Evolutionary conservation across 2,888 invertebrate species (phyloP).

Genomic region (Cosmorhoe ocellata): DNA sequence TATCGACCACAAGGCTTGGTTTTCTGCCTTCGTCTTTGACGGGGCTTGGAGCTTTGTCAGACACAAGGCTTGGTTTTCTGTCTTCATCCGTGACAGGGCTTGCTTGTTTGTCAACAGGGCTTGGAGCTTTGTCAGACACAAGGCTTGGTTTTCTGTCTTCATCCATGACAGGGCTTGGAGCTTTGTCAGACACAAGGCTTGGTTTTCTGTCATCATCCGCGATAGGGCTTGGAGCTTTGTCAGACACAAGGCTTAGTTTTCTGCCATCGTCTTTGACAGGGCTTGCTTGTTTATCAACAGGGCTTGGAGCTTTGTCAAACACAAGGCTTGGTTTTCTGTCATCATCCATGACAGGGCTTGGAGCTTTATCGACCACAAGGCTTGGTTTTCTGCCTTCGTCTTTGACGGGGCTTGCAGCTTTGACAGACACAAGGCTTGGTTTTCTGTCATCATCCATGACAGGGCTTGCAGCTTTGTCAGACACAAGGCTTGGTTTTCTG

Average conservation of each 20-base stretch:
- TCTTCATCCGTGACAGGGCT: neutral
- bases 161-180: constrained; percentile 1
- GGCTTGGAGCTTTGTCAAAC: constrained; percentile 11
- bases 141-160: constrained; percentile 15
- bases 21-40: too few species aligned
- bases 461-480: neutral
- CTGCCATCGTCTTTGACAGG: too few species aligned
- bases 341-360: neutral
- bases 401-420: neutral
- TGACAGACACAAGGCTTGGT: neutral
- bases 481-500: constrained; percentile 12
- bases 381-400: neutral
- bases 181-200: too few species aligned
- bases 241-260: too few species aligned
- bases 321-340: constrained; percentile 1
- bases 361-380: too few species aligned
- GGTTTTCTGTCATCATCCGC: too few species aligned
- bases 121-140: constrained; percentile 1
- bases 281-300: constrained; percentile 16
- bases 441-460: constrained; percentile 6
- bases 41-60: neutral
- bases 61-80: constrained; percentile 14
- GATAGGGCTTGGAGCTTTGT: too few species aligned
- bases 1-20: too few species aligned
- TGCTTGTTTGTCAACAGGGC: too few species aligned